These are phyloP conservation scores for Cheilosia soror DNA, from an alignment of 2,888 invertebrate species.

Conservation along the genomic window DNA sequence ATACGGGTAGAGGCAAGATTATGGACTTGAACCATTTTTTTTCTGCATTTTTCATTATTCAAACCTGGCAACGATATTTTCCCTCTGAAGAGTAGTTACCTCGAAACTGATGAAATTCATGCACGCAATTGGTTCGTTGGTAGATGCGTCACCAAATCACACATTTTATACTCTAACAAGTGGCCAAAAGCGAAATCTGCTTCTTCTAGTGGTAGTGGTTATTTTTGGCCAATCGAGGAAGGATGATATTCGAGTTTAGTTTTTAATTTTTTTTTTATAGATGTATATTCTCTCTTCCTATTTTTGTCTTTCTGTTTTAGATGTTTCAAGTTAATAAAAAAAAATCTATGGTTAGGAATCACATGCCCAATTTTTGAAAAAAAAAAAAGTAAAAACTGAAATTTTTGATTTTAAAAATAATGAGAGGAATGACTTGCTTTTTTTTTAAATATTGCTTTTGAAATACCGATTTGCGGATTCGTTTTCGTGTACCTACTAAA, in stretches of 20 bases:
- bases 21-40: too few species aligned
- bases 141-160: conserved; percentile 43
- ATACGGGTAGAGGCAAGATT: too few species aligned
- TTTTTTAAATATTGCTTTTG: conserved; percentile 2
- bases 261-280: not conserved
- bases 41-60: not conserved
- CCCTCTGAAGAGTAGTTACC: not conserved
- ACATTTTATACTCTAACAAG: conserved; percentile 61
- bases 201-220: conserved; percentile 51
- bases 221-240: conserved; percentile 67
- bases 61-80: conserved; percentile 3
- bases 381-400: conserved; percentile 14
- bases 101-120: conserved; percentile 34
- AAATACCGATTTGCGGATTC: not conserved
- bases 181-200: conserved; percentile 46
- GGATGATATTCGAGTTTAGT: conserved; percentile 53
- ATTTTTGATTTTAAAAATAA: conserved; percentile 27
- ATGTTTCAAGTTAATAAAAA: conserved; percentile 44
- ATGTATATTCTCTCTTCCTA: conserved; percentile 22
- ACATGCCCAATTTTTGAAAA: conserved; percentile 17
- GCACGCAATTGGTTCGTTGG: conserved; percentile 39
- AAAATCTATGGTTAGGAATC: conserved; percentile 25
- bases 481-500: not conserved
- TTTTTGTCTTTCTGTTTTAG: conserved; percentile 38
- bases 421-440: not conserved